These are phyloP conservation scores for Cephus cinctus DNA, from an alignment of 1,140 invertebrate species.

Conservation along the genomic window DNA sequence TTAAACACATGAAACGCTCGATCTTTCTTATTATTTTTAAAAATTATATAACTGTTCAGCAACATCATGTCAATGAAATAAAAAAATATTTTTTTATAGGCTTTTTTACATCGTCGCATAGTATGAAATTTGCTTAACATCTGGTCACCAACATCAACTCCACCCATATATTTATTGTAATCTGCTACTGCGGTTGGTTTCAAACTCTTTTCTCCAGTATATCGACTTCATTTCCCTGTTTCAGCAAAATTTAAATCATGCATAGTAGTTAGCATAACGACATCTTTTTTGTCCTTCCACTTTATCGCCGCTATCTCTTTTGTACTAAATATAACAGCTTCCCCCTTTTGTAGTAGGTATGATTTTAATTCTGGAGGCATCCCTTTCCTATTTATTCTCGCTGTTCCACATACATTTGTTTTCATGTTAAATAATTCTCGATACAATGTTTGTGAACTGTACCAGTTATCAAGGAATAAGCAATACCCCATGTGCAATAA, in stretches of 20 bases:
- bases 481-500: slow-evolving; percentile 9
- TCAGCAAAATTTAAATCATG: slow-evolving; percentile 6
- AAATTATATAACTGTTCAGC: slow-evolving; percentile 16
- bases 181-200: slow-evolving; percentile 22
- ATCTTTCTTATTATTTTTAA: slow-evolving; percentile 17
- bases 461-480: slow-evolving; percentile 14
- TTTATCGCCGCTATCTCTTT: slow-evolving; percentile 14
- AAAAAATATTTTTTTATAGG: slow-evolving; percentile 21
- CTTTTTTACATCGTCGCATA: slow-evolving; percentile 18
- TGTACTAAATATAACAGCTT: slow-evolving; percentile 16
- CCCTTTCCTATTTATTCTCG: slow-evolving; percentile 13
- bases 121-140: slow-evolving; percentile 21
- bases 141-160: slow-evolving; percentile 21
- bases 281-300: slow-evolving; percentile 17
- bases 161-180: slow-evolving; percentile 24
- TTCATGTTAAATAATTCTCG: slow-evolving; percentile 11
- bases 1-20: slow-evolving; percentile 17
- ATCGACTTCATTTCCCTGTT: too few relatives aligned
- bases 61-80: slow-evolving; percentile 23
- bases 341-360: slow-evolving; percentile 9
- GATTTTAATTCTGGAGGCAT: slow-evolving; percentile 17
- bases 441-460: slow-evolving; percentile 9
- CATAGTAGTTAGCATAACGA: slow-evolving; percentile 13
- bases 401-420: slow-evolving; percentile 15
- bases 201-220: slow-evolving; percentile 15